These are phyloP conservation scores for Piscicola geometra DNA, from an alignment of 2,888 invertebrate genomes.

Conservation along the genomic window DNA sequence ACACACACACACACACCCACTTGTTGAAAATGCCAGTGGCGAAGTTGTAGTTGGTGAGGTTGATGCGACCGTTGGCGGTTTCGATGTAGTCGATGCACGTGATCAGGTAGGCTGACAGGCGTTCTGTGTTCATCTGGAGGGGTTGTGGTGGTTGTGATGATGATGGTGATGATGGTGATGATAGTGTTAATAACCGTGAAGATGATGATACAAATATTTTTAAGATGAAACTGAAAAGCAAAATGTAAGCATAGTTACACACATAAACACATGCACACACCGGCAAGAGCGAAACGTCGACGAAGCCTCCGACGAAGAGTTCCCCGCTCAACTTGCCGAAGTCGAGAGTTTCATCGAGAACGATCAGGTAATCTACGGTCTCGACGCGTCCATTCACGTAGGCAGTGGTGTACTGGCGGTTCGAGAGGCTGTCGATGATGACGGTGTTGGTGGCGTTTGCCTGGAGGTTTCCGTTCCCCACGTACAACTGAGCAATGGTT, in stretches of 20 bases:
- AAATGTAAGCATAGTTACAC: no score
- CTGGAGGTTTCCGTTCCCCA: conserved; percentile 42
- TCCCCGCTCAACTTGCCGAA: conserved; percentile 36
- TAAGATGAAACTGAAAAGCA: not conserved
- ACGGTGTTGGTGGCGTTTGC: conserved; percentile 40
- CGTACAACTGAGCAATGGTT: conserved; percentile 39
- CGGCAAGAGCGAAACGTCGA: conserved; percentile 42
- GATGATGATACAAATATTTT: not conserved
- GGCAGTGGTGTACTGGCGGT: conserved; percentile 39
- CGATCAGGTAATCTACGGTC: conserved; percentile 42
- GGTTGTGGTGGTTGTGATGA: no score
- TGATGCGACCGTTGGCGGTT: conserved; percentile 23
- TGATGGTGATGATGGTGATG: no score
- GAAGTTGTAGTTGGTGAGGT: conserved; percentile 38
- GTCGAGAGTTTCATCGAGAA: conserved; percentile 39
- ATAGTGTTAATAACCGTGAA: no score
- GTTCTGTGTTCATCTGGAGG: conserved; percentile 42
- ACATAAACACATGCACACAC: conserved; percentile 38
- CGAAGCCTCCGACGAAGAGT: conserved; percentile 43
- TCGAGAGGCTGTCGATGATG: conserved; percentile 36
- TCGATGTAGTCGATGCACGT: conserved; percentile 41
- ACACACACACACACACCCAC: conserved; percentile 6
- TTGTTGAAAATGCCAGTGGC: conserved; percentile 28
- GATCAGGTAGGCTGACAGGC: conserved; percentile 42
- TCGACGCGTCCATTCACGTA: conserved; percentile 40